A percentile compares a stretch with the other conserved stretches of the same genome.
These are phyloP conservation scores for Phallusia fumigata DNA, from an alignment of 23 tunicate species.

Conservation along the genomic window DNA sequence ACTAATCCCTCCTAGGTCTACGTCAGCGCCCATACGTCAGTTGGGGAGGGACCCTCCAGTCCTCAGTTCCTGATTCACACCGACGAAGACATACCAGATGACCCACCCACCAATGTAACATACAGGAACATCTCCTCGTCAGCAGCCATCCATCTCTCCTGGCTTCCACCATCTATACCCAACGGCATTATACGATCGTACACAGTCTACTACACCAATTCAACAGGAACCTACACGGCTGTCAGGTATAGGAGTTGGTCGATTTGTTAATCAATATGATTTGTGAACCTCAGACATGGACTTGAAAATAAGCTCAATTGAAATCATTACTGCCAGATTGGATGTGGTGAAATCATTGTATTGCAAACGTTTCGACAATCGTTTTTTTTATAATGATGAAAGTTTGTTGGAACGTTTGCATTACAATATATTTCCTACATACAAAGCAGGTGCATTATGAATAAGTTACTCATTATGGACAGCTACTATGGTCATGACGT, in stretches of 20 bases:
- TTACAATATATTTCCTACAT: too few species aligned
- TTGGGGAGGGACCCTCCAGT: conserved; percentile 54
- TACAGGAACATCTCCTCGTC: conserved; percentile 48
- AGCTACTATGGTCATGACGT: too few species aligned
- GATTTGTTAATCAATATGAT: background rate
- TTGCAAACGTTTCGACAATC: too few species aligned
- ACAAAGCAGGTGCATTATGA: too few species aligned
- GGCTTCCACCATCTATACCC: conserved; percentile 40
- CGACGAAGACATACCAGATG: conserved; percentile 62
- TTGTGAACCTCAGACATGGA: too few species aligned
- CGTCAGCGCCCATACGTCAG: conserved; percentile 36
- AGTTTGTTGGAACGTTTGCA: too few species aligned
- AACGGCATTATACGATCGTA: conserved; percentile 49
- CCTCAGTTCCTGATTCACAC: conserved; percentile 28
- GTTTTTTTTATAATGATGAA: too few species aligned
- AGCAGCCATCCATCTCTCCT: conserved; percentile 23
- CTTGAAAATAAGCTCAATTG: too few species aligned
- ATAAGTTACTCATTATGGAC: too few species aligned
- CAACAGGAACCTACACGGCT: background rate
- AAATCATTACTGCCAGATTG: too few species aligned
- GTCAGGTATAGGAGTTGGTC: background rate
- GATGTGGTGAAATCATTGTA: too few species aligned
- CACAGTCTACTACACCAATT: conserved; percentile 37
- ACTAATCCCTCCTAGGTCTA: conserved; percentile 48
- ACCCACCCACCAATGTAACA: conserved; percentile 32